Evolutionary conservation across 2,797 vertebrate species (phyloP), one percentile per base, ranked within the genome.

Genomic region (Alca torda): DNA sequence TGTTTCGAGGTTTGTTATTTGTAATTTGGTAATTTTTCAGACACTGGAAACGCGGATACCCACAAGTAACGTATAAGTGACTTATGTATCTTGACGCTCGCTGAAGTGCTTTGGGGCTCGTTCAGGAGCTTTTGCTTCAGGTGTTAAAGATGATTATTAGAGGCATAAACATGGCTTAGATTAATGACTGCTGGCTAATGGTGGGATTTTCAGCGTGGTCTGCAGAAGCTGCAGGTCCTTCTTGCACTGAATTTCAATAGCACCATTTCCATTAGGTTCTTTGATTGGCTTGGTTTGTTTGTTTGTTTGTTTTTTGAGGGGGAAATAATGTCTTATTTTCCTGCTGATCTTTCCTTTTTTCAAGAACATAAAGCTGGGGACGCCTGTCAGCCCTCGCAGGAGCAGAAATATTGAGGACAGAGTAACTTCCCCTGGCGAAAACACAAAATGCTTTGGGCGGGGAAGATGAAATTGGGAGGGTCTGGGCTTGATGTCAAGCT

Each of bases 1-100:
- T 80, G 60, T 63, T 78, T 51, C 0, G 43, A 91, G 91, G 46
- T 14, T 78, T 59, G 81, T 16, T 56, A 43, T 37, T 10, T 31
- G 77, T 56, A n/a, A 9, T 31, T 60, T n/a, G 23, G 64, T 77
- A 13, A 73, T n/a, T 87, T 89, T 69, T 70, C 78, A 31, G 82
- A 3, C 6, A 0, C 50, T 5, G 80, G 69, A 43, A 86, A 2
- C 2, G 1, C 0, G 1, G 78, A 56, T 31, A 14, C 19, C 53
- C 54, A 16, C 43, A 21, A 50, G 63, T 48, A 76, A 10, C 21
- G 1, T 30, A 10, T 2, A 14, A 80, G 33, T 0, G 11, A 76
- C 86, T 92, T 57, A 4, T 2, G 5, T 50, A 68, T 68, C 64
- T 60, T 84, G 72, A 43, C 1, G 11, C 65, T 57, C 5, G 4